Conservation (phyloP, 1,140 invertebrate genomes). For the Anastrepha ludens region DNA sequence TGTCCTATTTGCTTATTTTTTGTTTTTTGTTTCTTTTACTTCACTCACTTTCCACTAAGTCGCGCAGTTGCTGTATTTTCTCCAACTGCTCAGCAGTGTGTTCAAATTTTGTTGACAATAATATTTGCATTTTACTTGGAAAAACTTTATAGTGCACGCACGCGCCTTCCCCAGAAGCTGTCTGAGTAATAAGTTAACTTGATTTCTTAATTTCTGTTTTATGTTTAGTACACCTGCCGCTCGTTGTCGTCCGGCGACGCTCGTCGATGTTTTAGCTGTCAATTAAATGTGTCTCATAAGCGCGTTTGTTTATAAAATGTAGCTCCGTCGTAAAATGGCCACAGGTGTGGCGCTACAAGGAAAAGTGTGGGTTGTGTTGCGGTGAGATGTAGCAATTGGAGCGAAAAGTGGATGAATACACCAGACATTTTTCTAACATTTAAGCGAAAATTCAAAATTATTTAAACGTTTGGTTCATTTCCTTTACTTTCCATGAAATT, state of each 20-base stretch:
- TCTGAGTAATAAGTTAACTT: constrained; percentile 39
- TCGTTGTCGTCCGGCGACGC: not conserved
- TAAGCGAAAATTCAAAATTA: too few relatives aligned
- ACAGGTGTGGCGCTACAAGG: not conserved
- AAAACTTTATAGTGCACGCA: constrained; percentile 29
- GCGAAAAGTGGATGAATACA: too few relatives aligned
- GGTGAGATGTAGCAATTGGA: too few relatives aligned
- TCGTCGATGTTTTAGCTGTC: not conserved
- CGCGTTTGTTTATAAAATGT: not conserved
- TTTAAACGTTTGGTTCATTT: too few relatives aligned
- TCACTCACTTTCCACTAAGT: constrained; percentile 51
- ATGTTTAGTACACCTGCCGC: not conserved
- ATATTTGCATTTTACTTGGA: constrained; percentile 43
- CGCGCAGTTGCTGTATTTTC: constrained; percentile 49
- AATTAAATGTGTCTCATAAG: constrained; percentile 5
- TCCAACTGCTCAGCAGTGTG: constrained; percentile 40
- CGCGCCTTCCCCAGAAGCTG: constrained; percentile 13
- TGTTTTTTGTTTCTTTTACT: not conserved
- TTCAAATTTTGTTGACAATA: constrained; percentile 41
- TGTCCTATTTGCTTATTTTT: too few relatives aligned
- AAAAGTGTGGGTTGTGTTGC: not conserved
- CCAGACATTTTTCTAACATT: too few relatives aligned
- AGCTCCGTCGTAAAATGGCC: not conserved
- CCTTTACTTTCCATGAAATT: too few relatives aligned
- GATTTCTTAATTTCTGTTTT: constrained; percentile 41